These are phyloP conservation scores for Cyclophora punctaria DNA, from an alignment of 2,888 invertebrate species.

Conservation along the genomic window DNA sequence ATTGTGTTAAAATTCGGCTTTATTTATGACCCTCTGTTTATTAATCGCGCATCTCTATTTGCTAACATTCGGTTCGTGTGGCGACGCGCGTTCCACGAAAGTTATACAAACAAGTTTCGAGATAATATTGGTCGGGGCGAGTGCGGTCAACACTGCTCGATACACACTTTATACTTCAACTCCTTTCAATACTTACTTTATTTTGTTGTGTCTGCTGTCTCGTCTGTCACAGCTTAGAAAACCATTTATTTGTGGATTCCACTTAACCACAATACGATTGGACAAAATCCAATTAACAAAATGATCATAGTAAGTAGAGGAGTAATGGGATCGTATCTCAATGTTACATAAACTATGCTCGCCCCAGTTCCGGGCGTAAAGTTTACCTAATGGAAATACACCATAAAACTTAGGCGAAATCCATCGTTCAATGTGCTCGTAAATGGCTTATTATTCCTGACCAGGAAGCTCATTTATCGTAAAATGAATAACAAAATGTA, in stretches of 20 bases:
- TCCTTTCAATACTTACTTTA: not conserved
- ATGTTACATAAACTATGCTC: no score
- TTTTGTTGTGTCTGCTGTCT: no score
- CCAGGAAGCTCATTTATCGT: constrained; percentile 16
- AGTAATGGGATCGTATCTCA: no score
- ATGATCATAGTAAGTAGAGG: no score
- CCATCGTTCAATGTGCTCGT: constrained; percentile 16
- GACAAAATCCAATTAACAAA: no score
- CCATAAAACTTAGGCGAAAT: constrained; percentile 20
- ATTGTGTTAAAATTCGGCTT: constrained; percentile 15
- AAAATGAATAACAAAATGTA: not conserved
- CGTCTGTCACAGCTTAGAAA: no score
- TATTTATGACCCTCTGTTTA: constrained; percentile 18
- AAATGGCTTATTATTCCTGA: constrained; percentile 18
- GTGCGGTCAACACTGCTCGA: constrained; percentile 18
- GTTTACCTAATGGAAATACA: constrained; percentile 20
- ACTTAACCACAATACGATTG: no score
- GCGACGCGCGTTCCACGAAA: constrained; percentile 10
- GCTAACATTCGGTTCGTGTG: constrained; percentile 11
- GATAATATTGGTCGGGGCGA: constrained; percentile 16
- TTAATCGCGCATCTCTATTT: constrained; percentile 15
- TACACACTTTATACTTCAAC: constrained; percentile 15
- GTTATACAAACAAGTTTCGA: constrained; percentile 21
- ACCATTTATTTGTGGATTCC: no score
- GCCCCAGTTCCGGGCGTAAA: constrained; percentile 1